phyloP scores from a whole-genome alignment of 2,113 vertebrate genomes.

The Phocoena phocoena region DNA sequence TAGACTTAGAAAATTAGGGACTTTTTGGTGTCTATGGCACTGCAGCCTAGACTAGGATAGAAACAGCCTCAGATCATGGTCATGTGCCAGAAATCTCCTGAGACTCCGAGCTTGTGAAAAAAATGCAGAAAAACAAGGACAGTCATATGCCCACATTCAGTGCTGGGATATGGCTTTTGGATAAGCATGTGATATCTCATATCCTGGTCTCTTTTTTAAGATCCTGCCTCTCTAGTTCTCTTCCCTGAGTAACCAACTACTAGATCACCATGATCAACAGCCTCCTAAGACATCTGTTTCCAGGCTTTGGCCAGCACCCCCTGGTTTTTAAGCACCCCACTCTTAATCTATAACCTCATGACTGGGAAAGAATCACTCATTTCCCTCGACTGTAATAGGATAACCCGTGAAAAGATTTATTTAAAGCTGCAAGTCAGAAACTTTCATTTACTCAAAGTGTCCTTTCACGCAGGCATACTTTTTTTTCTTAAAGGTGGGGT shows the following conservation, averaged over 20 bases:
- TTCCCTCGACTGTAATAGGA: background rate
- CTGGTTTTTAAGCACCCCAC: background rate
- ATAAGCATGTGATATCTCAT: background rate
- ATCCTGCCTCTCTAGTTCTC: background rate
- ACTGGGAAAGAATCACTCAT: background rate
- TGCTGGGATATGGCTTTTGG: background rate
- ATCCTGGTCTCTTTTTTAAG: background rate
- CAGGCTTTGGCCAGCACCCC: background rate
- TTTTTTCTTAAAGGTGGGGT: constrained; percentile 11
- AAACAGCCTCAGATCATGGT: background rate
- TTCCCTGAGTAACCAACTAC: background rate
- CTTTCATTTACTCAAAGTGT: background rate
- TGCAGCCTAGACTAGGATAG: background rate
- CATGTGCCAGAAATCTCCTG: background rate
- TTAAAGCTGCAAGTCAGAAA: background rate
- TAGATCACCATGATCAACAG: background rate
- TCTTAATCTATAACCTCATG: background rate
- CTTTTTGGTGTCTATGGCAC: background rate
- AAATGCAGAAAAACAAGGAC: background rate
- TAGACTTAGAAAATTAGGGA: constrained; percentile 25
- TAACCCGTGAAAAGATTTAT: constrained; percentile 1
- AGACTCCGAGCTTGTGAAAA: background rate
- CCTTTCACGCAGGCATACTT: background rate
- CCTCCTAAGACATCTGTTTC: background rate
- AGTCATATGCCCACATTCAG: background rate